These are phyloP conservation scores for Chelonus formosanus DNA, from an alignment of 2,888 invertebrate species.

Conservation along the genomic window DNA sequence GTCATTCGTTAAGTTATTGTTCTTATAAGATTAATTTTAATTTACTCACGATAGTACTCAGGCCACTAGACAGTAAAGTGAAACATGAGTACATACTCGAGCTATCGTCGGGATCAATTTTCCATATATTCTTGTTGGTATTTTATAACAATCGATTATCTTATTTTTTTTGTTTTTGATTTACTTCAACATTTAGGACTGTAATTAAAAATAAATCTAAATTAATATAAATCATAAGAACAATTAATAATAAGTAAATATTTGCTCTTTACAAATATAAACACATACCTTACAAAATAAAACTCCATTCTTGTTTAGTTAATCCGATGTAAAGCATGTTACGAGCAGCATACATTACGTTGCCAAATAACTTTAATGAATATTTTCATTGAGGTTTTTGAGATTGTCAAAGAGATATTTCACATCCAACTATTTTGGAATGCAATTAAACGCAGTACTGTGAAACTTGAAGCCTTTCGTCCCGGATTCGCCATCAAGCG, in stretches of 20 bases:
- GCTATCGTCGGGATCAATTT: constrained; percentile 18
- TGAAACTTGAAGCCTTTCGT: constrained; percentile 51
- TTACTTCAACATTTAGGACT: too few species aligned
- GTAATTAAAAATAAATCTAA: too few species aligned
- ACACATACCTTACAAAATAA: too few species aligned
- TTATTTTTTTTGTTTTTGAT: constrained; percentile 10
- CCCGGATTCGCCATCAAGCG: constrained; percentile 31
- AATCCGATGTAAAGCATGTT: too few species aligned
- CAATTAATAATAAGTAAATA: too few species aligned
- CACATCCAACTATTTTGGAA: constrained; percentile 59
- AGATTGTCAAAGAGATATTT: constrained; percentile 27
- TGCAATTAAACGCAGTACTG: constrained; percentile 61
- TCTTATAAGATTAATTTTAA: constrained; percentile 24
- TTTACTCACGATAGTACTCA: constrained; percentile 7
- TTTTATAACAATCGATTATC: constrained; percentile 22
- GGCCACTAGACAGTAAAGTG: constrained; percentile 15
- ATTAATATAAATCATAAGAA: too few species aligned
- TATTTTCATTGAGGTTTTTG: constrained; percentile 12
- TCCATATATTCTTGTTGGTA: constrained; percentile 11
- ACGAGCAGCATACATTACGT: too few species aligned
- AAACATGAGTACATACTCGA: constrained; percentile 14
- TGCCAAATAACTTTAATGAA: neutral
- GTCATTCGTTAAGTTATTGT: constrained; percentile 23
- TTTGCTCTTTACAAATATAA: too few species aligned
- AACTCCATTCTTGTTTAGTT: too few species aligned